phyloP scores from a whole-genome alignment of 2,888 invertebrate species.

The Harmothoe impar region DNA sequence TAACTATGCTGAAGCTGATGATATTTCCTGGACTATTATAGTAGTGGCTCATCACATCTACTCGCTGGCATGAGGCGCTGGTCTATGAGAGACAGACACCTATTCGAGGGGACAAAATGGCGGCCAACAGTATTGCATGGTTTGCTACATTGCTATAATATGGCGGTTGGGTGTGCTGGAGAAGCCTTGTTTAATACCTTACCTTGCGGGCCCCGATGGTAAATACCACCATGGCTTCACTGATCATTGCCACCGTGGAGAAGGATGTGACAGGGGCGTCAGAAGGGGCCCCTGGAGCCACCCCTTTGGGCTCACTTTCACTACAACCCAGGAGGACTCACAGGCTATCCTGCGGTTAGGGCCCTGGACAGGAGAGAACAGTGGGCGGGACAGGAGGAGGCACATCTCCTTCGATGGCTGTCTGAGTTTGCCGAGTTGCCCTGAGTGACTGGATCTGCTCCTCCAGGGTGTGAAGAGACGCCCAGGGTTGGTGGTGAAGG shows the following conservation, averaged over 20 bases:
- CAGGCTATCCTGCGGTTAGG: background rate
- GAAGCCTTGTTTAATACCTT: background rate
- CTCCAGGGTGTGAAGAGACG: background rate
- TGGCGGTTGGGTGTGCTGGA: too few species aligned
- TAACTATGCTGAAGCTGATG: too few species aligned
- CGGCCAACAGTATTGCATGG: too few species aligned
- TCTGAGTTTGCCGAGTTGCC: background rate
- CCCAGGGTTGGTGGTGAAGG: background rate
- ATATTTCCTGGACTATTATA: too few species aligned
- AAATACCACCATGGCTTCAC: slow-evolving; percentile 40
- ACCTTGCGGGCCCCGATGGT: slow-evolving; percentile 36
- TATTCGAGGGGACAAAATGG: too few species aligned
- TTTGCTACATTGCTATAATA: too few species aligned
- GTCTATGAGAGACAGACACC: too few species aligned
- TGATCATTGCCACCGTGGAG: slow-evolving; percentile 30
- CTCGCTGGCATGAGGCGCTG: too few species aligned
- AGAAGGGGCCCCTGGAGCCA: background rate
- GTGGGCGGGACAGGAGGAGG: background rate
- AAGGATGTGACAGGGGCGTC: background rate
- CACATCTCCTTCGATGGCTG: background rate
- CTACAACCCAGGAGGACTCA: too few species aligned
- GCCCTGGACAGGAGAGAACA: background rate
- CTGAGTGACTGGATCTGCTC: background rate
- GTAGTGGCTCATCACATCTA: too few species aligned
- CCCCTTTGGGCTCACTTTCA: background rate